phyloP scores from a whole-genome alignment of 2,797 vertebrate species.

The Danio aesculapii region DNA sequence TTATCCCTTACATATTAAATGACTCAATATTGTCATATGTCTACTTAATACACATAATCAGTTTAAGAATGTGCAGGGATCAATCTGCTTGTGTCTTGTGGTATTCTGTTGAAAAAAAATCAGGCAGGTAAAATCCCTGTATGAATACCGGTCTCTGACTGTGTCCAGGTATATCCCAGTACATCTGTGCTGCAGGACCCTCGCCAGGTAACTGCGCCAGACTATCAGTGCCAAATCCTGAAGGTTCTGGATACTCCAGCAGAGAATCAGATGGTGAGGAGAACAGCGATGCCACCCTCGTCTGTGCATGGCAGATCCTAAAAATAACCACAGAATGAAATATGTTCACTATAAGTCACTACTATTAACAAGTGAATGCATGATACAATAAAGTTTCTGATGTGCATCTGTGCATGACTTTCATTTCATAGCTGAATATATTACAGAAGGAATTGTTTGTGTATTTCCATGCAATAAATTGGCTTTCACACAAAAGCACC shows the following conservation, averaged over 20 bases:
- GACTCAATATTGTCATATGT: neutral
- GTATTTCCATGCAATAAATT: neutral
- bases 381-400: no score
- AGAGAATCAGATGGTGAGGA: slow-evolving; percentile 93
- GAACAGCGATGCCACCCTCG: slow-evolving; percentile 90
- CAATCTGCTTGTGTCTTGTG: neutral
- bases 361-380: no score
- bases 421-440: no score
- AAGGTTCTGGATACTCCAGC: slow-evolving; percentile 88
- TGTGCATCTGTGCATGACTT: no score
- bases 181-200: slow-evolving; percentile 81
- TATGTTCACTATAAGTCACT: neutral
- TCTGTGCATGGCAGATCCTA: slow-evolving; percentile 91
- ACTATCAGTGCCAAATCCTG: slow-evolving; percentile 73
- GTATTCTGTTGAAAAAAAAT: no score
- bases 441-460: neutral
- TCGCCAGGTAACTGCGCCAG: slow-evolving; percentile 86
- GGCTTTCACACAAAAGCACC: neutral
- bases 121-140: no score
- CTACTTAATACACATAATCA: neutral
- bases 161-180: slow-evolving; percentile 74
- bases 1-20: no score
- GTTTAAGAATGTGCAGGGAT: neutral
- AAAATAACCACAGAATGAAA: neutral
- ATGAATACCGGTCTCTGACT: slow-evolving; percentile 69